These are phyloP conservation scores for Heterodera carotae DNA, from an alignment of 1,140 invertebrate genomes.

Conservation along the genomic window DNA sequence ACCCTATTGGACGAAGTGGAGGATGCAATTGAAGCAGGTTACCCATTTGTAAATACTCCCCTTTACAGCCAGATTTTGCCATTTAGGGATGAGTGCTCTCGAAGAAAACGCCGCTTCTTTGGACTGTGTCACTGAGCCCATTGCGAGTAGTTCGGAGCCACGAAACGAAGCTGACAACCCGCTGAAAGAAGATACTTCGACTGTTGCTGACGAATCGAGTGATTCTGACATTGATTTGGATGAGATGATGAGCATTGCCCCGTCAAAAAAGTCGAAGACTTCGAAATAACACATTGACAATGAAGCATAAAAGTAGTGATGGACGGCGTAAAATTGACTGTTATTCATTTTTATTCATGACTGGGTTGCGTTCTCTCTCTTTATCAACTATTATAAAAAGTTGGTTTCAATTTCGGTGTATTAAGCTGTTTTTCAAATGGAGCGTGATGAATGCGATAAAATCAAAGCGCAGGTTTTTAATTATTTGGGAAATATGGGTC, in stretches of 20 bases:
- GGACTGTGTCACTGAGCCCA: neutral
- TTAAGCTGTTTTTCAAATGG: neutral
- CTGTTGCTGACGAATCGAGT: slow-evolving; percentile 3
- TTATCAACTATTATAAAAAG: too few relatives aligned
- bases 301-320: too few relatives aligned
- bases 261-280: slow-evolving; percentile 21
- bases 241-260: slow-evolving; percentile 14
- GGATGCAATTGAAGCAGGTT: slow-evolving; percentile 51
- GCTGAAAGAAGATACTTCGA: neutral
- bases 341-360: too few relatives aligned
- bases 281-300: too few relatives aligned
- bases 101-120: neutral
- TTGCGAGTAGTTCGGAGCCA: slow-evolving; percentile 2
- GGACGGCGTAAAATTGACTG: too few relatives aligned
- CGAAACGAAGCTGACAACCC: neutral
- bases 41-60: neutral
- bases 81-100: slow-evolving; percentile 26
- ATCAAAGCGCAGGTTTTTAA: neutral
- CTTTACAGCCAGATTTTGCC: neutral
- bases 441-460: neutral
- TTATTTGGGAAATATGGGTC: too few relatives aligned
- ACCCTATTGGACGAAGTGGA: slow-evolving; percentile 44
- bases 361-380: too few relatives aligned
- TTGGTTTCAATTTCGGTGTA: too few relatives aligned
- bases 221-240: slow-evolving; percentile 33